Evolutionary conservation across 1,140 invertebrate genomes (phyloP).

Genomic region (Sipha flava): DNA sequence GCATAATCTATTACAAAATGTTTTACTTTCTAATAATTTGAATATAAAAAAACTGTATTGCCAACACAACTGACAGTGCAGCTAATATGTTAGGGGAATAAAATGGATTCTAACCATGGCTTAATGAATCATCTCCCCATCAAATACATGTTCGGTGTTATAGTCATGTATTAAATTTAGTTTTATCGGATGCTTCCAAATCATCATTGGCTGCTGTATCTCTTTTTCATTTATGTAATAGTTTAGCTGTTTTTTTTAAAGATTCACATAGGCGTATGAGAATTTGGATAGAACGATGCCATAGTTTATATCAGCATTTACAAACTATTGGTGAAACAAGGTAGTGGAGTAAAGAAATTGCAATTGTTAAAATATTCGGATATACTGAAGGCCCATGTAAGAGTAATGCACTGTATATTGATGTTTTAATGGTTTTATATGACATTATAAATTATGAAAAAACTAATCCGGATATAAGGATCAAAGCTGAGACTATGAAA

Average conservation of each 20-base stretch:
- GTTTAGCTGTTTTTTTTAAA: neutral
- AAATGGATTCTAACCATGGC: slow-evolving; percentile 34
- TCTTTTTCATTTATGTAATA: neutral
- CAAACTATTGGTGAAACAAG: neutral
- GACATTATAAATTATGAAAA: neutral
- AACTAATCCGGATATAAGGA: neutral
- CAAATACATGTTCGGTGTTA: neutral
- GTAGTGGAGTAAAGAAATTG: neutral
- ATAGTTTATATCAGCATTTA: neutral
- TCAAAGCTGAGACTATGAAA: slow-evolving; percentile 1
- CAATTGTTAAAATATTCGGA: neutral
- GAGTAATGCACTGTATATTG: neutral
- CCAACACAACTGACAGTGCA: slow-evolving; percentile 35
- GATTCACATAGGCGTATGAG: neutral
- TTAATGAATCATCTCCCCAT: neutral
- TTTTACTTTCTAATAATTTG: neutral
- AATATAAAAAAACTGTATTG: slow-evolving; percentile 22
- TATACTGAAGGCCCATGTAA: neutral
- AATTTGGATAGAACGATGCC: neutral
- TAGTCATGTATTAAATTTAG: neutral
- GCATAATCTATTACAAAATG: slow-evolving; percentile 9
- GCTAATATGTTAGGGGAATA: slow-evolving; percentile 36
- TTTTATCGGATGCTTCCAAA: neutral
- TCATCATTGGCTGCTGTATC: neutral
- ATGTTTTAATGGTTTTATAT: neutral